These are phyloP conservation scores for Teleopsis dalmanni DNA, from an alignment of 1,140 invertebrate genomes.

Conservation along the genomic window DNA sequence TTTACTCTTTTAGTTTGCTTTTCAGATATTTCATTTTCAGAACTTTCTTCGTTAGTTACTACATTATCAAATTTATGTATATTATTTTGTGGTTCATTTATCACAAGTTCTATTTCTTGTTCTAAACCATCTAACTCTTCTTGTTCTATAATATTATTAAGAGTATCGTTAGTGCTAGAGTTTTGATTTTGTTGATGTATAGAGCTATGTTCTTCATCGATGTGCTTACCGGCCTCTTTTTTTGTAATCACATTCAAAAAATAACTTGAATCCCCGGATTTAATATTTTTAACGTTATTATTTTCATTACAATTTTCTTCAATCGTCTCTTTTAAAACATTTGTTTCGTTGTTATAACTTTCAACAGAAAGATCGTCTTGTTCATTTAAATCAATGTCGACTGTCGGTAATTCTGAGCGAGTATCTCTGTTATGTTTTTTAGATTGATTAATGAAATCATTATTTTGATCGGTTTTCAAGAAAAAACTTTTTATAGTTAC, in stretches of 20 bases:
- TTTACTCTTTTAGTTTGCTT: no score
- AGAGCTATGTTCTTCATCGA: not conserved
- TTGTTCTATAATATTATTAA: not conserved
- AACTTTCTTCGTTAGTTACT: not conserved
- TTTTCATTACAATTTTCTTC: not conserved
- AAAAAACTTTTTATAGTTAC: slow-evolving; percentile 26
- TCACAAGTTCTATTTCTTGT: not conserved
- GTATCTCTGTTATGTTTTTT: no score
- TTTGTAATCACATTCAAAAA: slow-evolving; percentile 4
- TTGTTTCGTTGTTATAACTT: no score
- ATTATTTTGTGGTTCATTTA: not conserved
- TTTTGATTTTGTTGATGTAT: not conserved
- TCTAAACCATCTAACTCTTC: not conserved
- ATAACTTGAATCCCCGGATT: not conserved
- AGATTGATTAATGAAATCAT: no score
- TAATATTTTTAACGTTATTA: not conserved
- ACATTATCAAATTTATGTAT: slow-evolving; percentile 1
- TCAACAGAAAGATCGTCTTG: no score
- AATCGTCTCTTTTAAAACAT: not conserved
- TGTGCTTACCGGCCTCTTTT: not conserved
- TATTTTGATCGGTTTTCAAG: no score
- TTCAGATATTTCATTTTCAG: no score
- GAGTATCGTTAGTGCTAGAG: not conserved
- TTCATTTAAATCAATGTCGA: no score
- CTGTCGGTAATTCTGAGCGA: no score